Percentiles rank a stretch among this genome's conserved stretches.
Evolutionary conservation across 2,888 invertebrate genomes (phyloP).

Genomic region (Xestobium rufovillosum): DNA sequence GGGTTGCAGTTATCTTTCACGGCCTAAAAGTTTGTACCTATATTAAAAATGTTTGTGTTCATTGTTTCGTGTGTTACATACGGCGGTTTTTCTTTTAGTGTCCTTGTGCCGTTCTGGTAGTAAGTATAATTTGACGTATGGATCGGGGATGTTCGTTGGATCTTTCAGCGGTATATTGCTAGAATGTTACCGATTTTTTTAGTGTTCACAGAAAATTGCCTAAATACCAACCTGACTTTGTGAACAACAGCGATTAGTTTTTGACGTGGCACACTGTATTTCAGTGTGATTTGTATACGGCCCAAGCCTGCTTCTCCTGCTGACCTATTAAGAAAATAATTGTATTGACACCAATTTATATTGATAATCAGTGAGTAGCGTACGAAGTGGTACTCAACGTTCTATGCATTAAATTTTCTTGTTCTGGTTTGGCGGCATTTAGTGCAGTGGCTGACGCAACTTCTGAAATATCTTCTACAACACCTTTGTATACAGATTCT

Average conservation of each 20-base stretch:
- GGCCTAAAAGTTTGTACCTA: conserved; percentile 46
- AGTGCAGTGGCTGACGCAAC: conserved; percentile 8
- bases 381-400: conserved; percentile 52
- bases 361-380: conserved; percentile 25
- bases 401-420: conserved; percentile 54
- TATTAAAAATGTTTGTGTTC: too few species aligned
- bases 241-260: conserved; percentile 78
- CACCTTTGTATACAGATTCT: too few species aligned
- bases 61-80: conserved; percentile 40
- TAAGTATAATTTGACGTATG: conserved; percentile 82
- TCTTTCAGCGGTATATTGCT: conserved; percentile 77
- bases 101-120: conserved; percentile 79
- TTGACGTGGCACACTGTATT: conserved; percentile 78
- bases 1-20: conserved; percentile 88
- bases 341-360: conserved; percentile 8
- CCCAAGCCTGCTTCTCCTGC: conserved; percentile 71
- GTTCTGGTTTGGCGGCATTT: conserved; percentile 11
- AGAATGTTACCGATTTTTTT: conserved; percentile 23
- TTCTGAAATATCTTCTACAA: conserved; percentile 10
- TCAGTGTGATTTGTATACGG: conserved; percentile 74
- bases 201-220: conserved; percentile 8
- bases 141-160: conserved; percentile 77
- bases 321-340: conserved; percentile 42
- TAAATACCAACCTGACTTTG: conserved; percentile 16
- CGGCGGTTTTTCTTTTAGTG: conserved; percentile 77